Evolutionary conservation across 2,888 invertebrate species (phyloP).

Genomic region (Hirtodrosophila alboralis): DNA sequence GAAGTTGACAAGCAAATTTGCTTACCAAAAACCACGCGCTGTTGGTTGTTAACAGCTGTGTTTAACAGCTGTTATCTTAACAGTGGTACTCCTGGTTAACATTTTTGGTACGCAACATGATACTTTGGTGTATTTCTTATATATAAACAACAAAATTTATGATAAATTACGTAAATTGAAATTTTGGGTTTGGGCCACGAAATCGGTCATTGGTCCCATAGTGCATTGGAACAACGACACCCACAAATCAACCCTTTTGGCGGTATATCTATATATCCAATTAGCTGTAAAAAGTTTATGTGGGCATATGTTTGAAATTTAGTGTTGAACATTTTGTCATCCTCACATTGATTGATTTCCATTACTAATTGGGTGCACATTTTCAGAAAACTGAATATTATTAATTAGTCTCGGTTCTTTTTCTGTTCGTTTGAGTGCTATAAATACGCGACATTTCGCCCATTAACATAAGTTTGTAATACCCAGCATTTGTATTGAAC

Average conservation of each 20-base stretch:
- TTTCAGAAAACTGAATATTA: slow-evolving; percentile 39
- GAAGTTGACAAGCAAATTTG: no score
- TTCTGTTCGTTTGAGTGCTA: slow-evolving; percentile 1
- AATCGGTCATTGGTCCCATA: no score
- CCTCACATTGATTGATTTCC: slow-evolving; percentile 66
- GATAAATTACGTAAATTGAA: no score
- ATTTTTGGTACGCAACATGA: no score
- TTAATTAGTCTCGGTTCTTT: slow-evolving; percentile 40
- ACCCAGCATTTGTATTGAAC: slow-evolving; percentile 42
- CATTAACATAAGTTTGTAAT: slow-evolving; percentile 34
- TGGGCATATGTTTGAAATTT: slow-evolving; percentile 62
- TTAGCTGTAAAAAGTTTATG: slow-evolving; percentile 64
- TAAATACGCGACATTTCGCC: slow-evolving; percentile 21
- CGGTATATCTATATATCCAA: slow-evolving; percentile 50
- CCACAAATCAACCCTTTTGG: slow-evolving; percentile 40
- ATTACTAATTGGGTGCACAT: slow-evolving; percentile 47
- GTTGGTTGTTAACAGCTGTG: no score
- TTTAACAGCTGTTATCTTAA: no score
- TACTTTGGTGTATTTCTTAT: no score
- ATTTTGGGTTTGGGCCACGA: no score
- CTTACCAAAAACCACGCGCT: no score
- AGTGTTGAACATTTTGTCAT: slow-evolving; percentile 31
- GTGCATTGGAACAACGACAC: slow-evolving; percentile 15
- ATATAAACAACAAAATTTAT: no score
- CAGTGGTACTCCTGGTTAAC: no score